These are phyloP conservation scores for Xestia c-nigrum DNA, from an alignment of 2,888 invertebrate genomes.

Conservation along the genomic window DNA sequence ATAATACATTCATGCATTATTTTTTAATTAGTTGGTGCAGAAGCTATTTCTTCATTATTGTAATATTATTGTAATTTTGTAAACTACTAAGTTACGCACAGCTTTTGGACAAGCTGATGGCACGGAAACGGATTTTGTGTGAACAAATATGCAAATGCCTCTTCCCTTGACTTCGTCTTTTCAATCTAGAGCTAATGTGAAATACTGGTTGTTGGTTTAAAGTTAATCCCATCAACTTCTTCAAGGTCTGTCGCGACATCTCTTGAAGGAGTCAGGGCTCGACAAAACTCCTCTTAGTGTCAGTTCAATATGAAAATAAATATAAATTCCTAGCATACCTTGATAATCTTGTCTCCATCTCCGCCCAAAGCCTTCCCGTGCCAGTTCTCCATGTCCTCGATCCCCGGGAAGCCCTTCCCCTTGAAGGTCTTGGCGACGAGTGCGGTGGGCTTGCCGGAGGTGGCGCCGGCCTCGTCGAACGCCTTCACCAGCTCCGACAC, in stretches of 20 bases:
- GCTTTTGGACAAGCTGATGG: no score
- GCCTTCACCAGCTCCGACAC: conserved; percentile 97
- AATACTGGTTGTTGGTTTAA: no score
- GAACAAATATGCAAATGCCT: no score
- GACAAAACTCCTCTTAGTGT: neutral
- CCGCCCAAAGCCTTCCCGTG: conserved; percentile 99
- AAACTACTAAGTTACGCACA: no score
- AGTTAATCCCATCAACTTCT: no score
- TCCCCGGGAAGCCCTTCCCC: conserved; percentile 96
- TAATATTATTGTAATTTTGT: no score
- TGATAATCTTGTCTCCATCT: conserved; percentile 92
- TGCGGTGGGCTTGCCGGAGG: conserved; percentile 96
- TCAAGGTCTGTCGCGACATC: no score
- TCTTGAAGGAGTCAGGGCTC: no score
- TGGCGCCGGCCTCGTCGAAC: conserved; percentile 93
- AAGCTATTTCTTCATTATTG: neutral
- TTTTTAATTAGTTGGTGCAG: conserved; percentile 53
- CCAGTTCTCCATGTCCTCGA: conserved; percentile 99
- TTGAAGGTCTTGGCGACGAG: conserved; percentile 99
- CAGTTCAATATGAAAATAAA: neutral
- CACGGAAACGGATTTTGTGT: no score
- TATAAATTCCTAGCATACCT: conserved; percentile 77
- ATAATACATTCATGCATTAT: conserved; percentile 33
- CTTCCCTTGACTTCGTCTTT: no score
- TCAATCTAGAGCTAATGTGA: no score